Percentiles rank a stretch among this genome's conserved stretches.
Conservation (phyloP, 2,113 vertebrate genomes). For the Leptocoma aspasia region DNA sequence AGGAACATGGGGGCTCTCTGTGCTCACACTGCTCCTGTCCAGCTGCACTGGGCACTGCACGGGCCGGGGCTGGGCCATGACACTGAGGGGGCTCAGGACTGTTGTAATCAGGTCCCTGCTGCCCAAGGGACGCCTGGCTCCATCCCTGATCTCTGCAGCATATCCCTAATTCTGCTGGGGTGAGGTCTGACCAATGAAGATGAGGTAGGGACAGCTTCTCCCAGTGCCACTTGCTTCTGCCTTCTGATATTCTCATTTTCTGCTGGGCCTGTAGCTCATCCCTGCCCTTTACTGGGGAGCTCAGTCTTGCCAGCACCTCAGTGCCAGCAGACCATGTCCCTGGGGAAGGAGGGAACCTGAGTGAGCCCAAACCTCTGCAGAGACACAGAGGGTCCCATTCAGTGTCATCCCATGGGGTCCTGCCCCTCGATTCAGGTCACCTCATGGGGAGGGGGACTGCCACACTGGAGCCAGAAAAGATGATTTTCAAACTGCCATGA, state of each 20-base stretch:
- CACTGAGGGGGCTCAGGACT: not conserved
- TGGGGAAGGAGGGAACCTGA: not conserved
- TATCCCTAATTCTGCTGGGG: not conserved
- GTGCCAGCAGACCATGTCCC: not conserved
- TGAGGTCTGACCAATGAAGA: not conserved
- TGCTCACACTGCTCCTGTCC: not conserved
- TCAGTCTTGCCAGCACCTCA: not conserved
- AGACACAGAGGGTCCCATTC: rapidly evolving
- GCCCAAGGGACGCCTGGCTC: not conserved
- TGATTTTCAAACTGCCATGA: not conserved
- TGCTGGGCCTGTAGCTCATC: not conserved
- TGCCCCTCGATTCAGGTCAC: not conserved
- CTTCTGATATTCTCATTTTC: not conserved
- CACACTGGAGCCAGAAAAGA: not conserved
- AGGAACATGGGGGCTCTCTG: not conserved
- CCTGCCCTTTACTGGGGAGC: not conserved
- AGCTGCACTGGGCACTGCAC: rapidly evolving
- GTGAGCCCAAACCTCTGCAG: not conserved
- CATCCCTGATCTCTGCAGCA: not conserved
- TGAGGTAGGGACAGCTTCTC: not conserved
- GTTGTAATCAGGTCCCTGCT: not conserved
- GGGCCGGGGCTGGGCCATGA: rapidly evolving
- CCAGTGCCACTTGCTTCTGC: not conserved
- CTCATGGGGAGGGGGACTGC: not conserved
- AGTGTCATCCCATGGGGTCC: not conserved